phyloP scores from a whole-genome alignment of 2,888 invertebrate genomes.

The Patella pellucida region DNA sequence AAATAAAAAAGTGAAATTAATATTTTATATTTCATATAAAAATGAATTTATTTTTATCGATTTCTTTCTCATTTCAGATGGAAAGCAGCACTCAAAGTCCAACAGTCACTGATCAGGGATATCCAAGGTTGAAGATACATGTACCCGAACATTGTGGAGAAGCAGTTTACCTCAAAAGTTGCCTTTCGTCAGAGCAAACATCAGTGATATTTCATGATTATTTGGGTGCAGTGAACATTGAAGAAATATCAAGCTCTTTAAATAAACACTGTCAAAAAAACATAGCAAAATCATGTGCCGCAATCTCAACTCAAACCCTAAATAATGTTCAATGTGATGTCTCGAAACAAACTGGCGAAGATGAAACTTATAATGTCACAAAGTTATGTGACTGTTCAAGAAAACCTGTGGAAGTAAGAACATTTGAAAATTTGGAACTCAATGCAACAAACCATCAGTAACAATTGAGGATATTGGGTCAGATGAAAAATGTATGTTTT shows the following conservation, averaged over 20 bases:
- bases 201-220: background rate
- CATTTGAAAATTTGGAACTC: too few relatives aligned
- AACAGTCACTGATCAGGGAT: too few relatives aligned
- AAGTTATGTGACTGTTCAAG: too few relatives aligned
- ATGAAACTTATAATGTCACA: too few relatives aligned
- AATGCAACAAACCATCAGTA: background rate
- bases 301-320: background rate
- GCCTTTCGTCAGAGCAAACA: background rate
- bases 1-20: too few relatives aligned
- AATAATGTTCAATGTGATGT: background rate
- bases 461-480: background rate
- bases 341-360: background rate
- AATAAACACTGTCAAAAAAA: constrained; percentile 6
- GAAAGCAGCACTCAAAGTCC: too few relatives aligned
- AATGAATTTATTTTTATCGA: too few relatives aligned
- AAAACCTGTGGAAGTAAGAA: too few relatives aligned
- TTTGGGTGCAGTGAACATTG: background rate
- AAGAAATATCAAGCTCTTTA: background rate
- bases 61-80: too few relatives aligned
- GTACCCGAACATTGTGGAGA: too few relatives aligned
- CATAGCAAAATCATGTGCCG: background rate
- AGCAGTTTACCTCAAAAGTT: background rate
- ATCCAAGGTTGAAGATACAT: too few relatives aligned
- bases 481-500: background rate
- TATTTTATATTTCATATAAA: too few relatives aligned